Conservation (phyloP, 1,140 invertebrate species). For the Dysdera silvatica region DNA sequence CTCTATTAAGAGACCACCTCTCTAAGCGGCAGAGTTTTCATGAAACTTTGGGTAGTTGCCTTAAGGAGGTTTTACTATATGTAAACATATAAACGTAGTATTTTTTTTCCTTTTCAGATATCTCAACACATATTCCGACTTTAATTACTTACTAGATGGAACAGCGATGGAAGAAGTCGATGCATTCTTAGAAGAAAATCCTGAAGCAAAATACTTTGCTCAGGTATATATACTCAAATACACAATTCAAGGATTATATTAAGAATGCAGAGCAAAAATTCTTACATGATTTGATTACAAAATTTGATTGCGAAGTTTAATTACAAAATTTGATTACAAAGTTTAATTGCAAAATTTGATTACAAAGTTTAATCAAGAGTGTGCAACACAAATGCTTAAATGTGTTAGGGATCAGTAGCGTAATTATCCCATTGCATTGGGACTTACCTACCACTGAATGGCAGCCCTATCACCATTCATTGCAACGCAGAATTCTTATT, state of each 20-base stretch:
- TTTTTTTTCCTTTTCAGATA: conserved; percentile 3
- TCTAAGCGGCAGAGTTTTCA: neutral
- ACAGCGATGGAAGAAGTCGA: conserved; percentile 3
- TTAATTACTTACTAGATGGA: conserved; percentile 21
- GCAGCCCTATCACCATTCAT: too few species aligned
- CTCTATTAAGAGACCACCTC: neutral
- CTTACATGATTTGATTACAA: neutral
- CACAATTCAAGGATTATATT: neutral
- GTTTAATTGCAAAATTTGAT: neutral
- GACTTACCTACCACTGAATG: too few species aligned
- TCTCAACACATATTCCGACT: conserved; percentile 8
- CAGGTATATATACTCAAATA: conserved; percentile 1
- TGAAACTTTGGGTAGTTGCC: neutral
- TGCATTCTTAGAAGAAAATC: conserved; percentile 10
- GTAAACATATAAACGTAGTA: neutral
- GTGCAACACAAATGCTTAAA: too few species aligned
- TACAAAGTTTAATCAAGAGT: neutral
- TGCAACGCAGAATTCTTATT: too few species aligned
- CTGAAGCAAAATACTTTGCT: conserved; percentile 8
- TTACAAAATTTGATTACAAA: neutral
- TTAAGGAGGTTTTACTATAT: neutral
- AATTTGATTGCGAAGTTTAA: neutral
- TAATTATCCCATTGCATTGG: too few species aligned
- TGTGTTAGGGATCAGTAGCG: too few species aligned
- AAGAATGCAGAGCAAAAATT: neutral